Percentiles rank a stretch among this genome's conserved stretches.
Evolutionary conservation across 2,888 invertebrate genomes (phyloP).

Genomic region (Strigamia crassipes): DNA sequence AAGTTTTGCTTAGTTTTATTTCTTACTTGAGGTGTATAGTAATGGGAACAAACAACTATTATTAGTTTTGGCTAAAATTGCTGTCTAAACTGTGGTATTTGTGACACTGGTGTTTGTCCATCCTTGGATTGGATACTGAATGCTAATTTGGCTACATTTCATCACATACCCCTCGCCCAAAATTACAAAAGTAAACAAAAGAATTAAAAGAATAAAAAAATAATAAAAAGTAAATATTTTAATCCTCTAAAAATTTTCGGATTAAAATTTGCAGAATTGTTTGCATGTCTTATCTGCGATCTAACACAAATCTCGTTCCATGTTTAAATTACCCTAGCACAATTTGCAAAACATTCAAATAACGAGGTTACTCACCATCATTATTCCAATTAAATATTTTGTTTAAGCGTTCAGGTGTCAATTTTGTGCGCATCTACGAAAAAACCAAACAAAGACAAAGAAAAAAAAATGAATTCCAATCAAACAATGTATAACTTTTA

Average conservation of each 20-base stretch:
- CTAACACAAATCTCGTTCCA: constrained; percentile 19
- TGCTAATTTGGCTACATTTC: too few relatives aligned
- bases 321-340: not conserved
- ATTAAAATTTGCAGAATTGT: not conserved
- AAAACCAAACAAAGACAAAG: not conserved
- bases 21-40: too few relatives aligned
- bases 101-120: not conserved
- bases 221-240: not conserved
- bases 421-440: not conserved
- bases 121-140: not conserved
- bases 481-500: not conserved
- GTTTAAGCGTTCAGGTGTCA: constrained; percentile 6
- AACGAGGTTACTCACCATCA: not conserved
- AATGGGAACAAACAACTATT: too few relatives aligned
- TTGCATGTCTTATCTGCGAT: not conserved
- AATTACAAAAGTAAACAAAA: not conserved
- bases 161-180: not conserved
- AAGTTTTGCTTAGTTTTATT: too few relatives aligned
- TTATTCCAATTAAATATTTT: constrained; percentile 31
- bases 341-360: not conserved
- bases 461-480: not conserved
- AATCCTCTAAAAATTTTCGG: not conserved
- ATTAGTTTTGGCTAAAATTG: too few relatives aligned
- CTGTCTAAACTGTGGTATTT: not conserved
- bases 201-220: not conserved